Evolutionary conservation across 2,113 vertebrate genomes (phyloP), one percentile per base, ranked within the genome.

Genomic region (Rutilus rutilus): DNA sequence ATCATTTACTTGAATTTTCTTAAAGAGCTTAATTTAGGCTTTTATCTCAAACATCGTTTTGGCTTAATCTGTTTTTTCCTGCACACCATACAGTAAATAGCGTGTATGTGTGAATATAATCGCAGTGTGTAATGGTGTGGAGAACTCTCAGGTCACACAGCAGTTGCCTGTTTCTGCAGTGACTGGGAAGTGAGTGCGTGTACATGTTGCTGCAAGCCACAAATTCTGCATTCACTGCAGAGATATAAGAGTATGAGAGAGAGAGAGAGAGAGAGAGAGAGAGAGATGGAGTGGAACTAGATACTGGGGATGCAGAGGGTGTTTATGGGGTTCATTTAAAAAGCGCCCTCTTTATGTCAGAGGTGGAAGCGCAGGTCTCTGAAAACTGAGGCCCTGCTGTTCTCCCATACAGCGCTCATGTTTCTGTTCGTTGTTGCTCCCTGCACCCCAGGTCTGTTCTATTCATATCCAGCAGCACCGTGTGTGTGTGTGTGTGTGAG

Each of bases 41-140:
- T 19, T 11, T 78, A 78, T 36, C 36, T 42, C 54, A 60, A 42
- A 79, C 77, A 79, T 79, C 77, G 60, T 54, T 79, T 78, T 60
- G 77, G 12, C 11, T 39, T 42, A 42, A 33, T 50, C 62, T n/a
- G 45, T 36, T 67, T 82, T 82, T n/a, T 50, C 30, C 15, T 77
- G 45, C 19, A 67, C 79, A n/a, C 42, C 25, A 23, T 52, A 65
- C 62, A 82, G 62, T 69, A 15, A 52, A 82, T 27, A 69, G 62
- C 62, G 52, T 82, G 42, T n/a, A 33, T 65, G 60, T 67, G 79
- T 82, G 79, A 82, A 82, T 82, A 47, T 69, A 67, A 82, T 69
- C 42, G 21, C 54, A 25, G 14, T 52, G 79, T 82, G 79, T 82
- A 69, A 67, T 82, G 79, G 45, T 69, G 45, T 50, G 10, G 23